Base-by-base conservation (phyloP, 2,113 vertebrate species). In the Gambusia affinis region DNA sequence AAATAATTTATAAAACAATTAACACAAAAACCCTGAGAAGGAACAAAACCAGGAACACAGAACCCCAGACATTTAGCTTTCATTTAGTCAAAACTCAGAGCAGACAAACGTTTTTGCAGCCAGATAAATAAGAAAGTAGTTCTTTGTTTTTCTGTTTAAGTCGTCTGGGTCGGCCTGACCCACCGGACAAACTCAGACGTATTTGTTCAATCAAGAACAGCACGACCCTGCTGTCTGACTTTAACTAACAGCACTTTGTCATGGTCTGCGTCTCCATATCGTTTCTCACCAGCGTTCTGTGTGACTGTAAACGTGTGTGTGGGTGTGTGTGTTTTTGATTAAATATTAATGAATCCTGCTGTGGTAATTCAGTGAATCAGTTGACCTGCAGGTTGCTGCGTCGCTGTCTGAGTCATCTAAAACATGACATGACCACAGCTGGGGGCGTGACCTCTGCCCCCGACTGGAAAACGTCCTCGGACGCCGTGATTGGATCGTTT, bases 261-360 rank as follows among this genome's bases (percentile, higher is more conserved):
- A 42, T 3, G 22, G n/a, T n/a, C 7, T 28, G 14, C 3, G 12
- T 61, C 35, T 57, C 57, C 27, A 12, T 22, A 57, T 62, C 39
- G 30, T 75, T 75, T 54, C 51, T 66, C 47, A 57, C 67, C n/a
- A 12, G 60, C 79, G 70, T 47, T 44, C 60, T 57, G 61, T 31
- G 42, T 66, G 63, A n/a, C n/a, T 69, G 64, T 67, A n/a, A n/a
- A n/a, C n/a, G 14, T 0, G 61, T 75, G 70, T 76, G 11, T 29
- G 33, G 33, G 3, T 75, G 70, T 76, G 12, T 29, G 67, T 73
- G 75, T 82, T 71, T 54, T 71, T 71, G 70, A 70, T 91, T 76
- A 84, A 85, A 80, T 76, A 70, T 86, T 83, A 78, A 88, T 74
- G 82, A 73, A 47, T n/a, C 74, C 74, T 3, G 35, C 70, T 4